Conservation (phyloP, 2,888 invertebrate genomes). For the Aphidius colemani region DNA sequence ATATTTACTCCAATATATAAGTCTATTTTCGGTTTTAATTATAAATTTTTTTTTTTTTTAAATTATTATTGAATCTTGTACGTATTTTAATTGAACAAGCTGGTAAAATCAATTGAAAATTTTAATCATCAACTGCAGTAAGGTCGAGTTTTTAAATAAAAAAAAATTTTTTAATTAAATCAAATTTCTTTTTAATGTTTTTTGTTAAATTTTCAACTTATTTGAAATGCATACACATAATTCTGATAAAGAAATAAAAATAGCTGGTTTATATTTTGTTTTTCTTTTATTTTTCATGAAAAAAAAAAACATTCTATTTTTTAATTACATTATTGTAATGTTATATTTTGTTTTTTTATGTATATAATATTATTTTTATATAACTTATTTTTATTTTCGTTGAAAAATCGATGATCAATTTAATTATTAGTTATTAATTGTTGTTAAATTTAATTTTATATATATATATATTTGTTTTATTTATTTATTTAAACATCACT, state of each 20-base stretch:
- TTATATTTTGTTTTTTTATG: conserved; percentile 12
- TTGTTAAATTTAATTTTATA: neutral
- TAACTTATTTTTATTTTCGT: conserved; percentile 21
- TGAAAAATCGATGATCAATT: conserved; percentile 5
- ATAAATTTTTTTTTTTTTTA: neutral
- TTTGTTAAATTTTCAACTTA: neutral
- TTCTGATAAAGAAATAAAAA: too few relatives aligned
- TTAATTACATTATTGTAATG: conserved; percentile 9
- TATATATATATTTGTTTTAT: conserved; percentile 1
- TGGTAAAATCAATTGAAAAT: too few relatives aligned
- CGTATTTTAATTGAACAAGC: too few relatives aligned
- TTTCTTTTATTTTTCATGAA: conserved; percentile 15
- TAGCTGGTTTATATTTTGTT: neutral
- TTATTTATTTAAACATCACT: conserved; percentile 62
- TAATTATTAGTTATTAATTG: neutral
- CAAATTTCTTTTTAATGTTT: too few relatives aligned
- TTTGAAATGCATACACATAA: neutral
- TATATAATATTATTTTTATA: conserved; percentile 13
- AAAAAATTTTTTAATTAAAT: too few relatives aligned
- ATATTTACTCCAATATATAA: too few relatives aligned
- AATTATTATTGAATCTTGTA: neutral
- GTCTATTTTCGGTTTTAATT: too few relatives aligned
- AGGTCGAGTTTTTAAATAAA: too few relatives aligned
- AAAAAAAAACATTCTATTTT: neutral
- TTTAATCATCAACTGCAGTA: too few relatives aligned